Base-by-base conservation (phyloP, 2,888 invertebrate genomes). In the Diadegma fenestrale region DNA sequence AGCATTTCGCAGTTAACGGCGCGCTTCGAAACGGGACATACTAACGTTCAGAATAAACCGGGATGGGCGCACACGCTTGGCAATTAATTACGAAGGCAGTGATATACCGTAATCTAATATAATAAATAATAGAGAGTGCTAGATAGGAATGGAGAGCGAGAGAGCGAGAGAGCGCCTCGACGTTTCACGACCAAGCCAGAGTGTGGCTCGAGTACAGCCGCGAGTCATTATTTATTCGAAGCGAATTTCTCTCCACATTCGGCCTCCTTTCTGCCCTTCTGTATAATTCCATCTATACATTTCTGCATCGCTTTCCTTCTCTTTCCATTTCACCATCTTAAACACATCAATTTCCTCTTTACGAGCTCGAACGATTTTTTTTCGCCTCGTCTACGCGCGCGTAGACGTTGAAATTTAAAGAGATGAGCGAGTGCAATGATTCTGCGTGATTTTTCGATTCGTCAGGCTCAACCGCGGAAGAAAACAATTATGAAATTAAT, bases 71-170 rank as follows among this genome's bases (percentile, higher is more conserved):
- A 80, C 84, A 84, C 82, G 87, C 85, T 75, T 76, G 85, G 87
- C 88, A 88, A 91, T 91, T 91, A 90, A 91, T 91, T 89, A 90
- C 87, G 73, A 88, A 86, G 88, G 85, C 90, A 89, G 89, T 90
- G 89, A 90, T 90, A 87, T 88, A 89, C 86, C 87, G 88, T 88
- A 89, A 90, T 91, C 89, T 89, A 89, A 91, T 88, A 86, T 87
- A 89, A 89, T 91, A 91, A 91, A 90, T 91, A 91, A 91, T 91
- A 88, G 87, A 87, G 80, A 80, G 82, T 79, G 82, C 72, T 51
- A 72, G 85, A 63, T 43, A 33, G 61, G 26, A 69, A 82, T 72
- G 73, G 77, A 63, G 76, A 75, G 78, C 73, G 33, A 58, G 54
- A 33, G 68, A 54, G 71, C 58, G 14, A 72, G 64, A 64, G 79